Evolutionary conservation across 2,888 invertebrate genomes (phyloP), one percentile per base, ranked within the genome.

Genomic region (Rhagonycha fulva): DNA sequence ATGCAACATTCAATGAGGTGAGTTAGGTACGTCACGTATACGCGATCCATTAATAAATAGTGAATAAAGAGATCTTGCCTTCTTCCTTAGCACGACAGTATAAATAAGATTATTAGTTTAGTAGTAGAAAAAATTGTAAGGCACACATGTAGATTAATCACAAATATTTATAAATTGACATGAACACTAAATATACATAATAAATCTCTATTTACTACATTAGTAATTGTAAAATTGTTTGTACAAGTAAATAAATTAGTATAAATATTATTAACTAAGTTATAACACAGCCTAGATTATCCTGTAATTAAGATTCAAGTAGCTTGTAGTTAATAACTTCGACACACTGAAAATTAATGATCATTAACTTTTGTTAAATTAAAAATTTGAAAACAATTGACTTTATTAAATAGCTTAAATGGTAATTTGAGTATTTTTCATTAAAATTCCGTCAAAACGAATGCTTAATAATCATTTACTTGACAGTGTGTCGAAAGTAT

Each of bases 211-310:
- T 47, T 47, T 47, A n/a, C 47, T 47, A 47, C n/a, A 47, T 47
- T 47, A 47, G 47, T 47, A 47, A 47, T 47, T 47, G 47, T 47
- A 47, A 47, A 47, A 47, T 47, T 47, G 47, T 47, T 47, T 47
- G 47, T 47, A 47, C 47, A 47, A 47, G 47, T 47, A 47, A 47
- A n/a, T 47, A 47, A 32, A 32, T 32, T 12, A n/a, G 32, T 32
- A 32, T 32, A 32, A 47, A 28, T 28, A 14, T 68, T 28, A 60
- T 28, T 67, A 24, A 62, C n/a, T 72, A 68, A 28, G 24, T 12
- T 67, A 72, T 72, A 72, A 61, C 72, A 72, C 72, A 72, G 72
- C 72, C 72, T 62, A 68, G 61, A 68, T 72, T 68, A 68, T 68
- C 67, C 72, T 68, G 72, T 71, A 63, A 71, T 70, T 19, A 19